Conservation (phyloP, 2,113 vertebrate genomes). For the Cottus gobio region DNA sequence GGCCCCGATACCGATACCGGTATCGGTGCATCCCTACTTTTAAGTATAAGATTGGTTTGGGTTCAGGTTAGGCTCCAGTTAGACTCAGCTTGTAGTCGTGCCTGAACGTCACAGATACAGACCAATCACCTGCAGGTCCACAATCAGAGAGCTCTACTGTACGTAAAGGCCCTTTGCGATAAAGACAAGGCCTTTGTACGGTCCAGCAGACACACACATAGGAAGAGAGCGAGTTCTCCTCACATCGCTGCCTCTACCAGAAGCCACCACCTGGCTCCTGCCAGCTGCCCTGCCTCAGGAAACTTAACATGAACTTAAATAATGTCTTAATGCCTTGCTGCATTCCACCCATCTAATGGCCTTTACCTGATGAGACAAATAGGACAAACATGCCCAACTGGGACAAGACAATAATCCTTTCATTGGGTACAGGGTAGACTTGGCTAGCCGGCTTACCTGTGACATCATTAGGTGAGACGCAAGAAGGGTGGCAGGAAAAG, state of each 20-base stretch:
- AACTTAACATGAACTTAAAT: conserved; percentile 63
- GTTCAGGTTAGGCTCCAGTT: neutral
- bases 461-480: conserved; percentile 71
- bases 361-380: conserved; percentile 64
- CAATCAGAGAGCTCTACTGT: neutral
- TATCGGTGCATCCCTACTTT: no score
- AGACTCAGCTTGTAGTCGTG: neutral
- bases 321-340: conserved; percentile 33
- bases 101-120: neutral
- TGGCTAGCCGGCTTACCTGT: conserved; percentile 74
- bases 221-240: neutral
- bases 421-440: conserved; percentile 68
- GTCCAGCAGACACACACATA: neutral
- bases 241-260: conserved; percentile 7
- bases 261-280: neutral
- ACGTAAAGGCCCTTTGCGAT: neutral
- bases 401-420: conserved; percentile 78
- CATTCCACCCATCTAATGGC: conserved; percentile 49
- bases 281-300: conserved; percentile 50
- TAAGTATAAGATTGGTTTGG: neutral
- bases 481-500: neutral
- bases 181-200: neutral
- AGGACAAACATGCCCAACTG: conserved; percentile 66
- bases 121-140: neutral
- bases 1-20: no score